phyloP scores from a whole-genome alignment of 2,797 vertebrate genomes.

The Garrulus glandarius region DNA sequence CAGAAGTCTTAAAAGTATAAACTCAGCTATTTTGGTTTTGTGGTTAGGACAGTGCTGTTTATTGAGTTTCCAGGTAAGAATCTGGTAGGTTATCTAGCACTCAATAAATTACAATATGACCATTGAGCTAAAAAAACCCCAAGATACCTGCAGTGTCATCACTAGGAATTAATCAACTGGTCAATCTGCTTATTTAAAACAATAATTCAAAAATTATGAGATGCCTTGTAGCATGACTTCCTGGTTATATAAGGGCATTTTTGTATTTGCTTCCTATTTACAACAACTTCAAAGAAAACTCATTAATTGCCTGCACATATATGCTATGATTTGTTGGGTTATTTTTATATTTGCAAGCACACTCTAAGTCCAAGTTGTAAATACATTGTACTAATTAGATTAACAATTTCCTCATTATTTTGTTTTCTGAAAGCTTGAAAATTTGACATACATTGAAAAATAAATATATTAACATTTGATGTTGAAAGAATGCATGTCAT shows the following conservation, averaged over 20 bases:
- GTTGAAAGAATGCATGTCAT: neutral
- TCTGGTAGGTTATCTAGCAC: slow-evolving; percentile 34
- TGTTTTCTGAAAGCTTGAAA: neutral
- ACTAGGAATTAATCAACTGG: neutral
- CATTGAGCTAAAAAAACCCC: neutral
- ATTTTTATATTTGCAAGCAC: neutral
- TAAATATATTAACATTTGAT: neutral
- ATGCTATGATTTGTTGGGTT: neutral
- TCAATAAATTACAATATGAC: slow-evolving; percentile 15
- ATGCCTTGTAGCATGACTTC: neutral
- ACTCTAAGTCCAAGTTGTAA: neutral
- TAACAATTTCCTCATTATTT: neutral
- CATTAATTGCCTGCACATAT: neutral
- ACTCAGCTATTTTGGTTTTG: slow-evolving; percentile 50
- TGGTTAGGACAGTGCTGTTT: slow-evolving; percentile 53
- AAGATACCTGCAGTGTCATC: neutral
- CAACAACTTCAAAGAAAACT: neutral
- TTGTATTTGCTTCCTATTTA: neutral
- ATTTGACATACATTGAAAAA: neutral
- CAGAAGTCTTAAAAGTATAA: neutral
- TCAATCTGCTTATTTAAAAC: neutral
- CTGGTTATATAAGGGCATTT: neutral
- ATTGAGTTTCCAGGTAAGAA: slow-evolving; percentile 47
- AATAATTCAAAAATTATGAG: neutral
- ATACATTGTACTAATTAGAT: neutral